Conservation (phyloP, 1,140 invertebrate genomes). For the Cataglyphis hispanica region DNA sequence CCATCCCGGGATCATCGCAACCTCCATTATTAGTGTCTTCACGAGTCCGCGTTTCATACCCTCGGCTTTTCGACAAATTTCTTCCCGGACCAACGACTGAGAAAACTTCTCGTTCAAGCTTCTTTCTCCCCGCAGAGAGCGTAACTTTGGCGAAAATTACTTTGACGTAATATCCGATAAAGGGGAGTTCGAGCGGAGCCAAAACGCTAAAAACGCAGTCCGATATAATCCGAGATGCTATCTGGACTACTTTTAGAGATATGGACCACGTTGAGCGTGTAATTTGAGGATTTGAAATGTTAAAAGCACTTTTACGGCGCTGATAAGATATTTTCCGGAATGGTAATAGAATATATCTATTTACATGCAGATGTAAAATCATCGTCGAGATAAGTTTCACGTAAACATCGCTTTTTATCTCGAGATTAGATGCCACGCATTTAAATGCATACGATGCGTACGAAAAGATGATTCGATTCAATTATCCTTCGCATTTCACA, state of each 20-base stretch:
- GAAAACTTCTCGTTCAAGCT: constrained; percentile 17
- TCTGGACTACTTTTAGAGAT: not conserved
- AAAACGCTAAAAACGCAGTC: not conserved
- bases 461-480: too few species aligned
- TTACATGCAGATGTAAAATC: constrained; percentile 20
- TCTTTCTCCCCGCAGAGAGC: not conserved
- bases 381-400: not conserved
- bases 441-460: not conserved
- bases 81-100: constrained; percentile 9
- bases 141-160: constrained; percentile 45
- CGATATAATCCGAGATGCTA: not conserved
- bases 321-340: not conserved
- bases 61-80: constrained; percentile 45
- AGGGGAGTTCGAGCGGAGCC: not conserved
- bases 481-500: too few species aligned
- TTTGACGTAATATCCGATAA: constrained; percentile 30
- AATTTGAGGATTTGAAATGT: not conserved
- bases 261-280: not conserved
- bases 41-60: not conserved
- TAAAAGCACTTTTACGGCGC: not conserved
- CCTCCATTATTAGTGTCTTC: constrained; percentile 13
- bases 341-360: not conserved
- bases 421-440: constrained; percentile 3
- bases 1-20: not conserved
- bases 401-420: not conserved